Evolutionary conservation across 2,113 vertebrate species (phyloP).

Genomic region (Nannobrachium achirus): DNA sequence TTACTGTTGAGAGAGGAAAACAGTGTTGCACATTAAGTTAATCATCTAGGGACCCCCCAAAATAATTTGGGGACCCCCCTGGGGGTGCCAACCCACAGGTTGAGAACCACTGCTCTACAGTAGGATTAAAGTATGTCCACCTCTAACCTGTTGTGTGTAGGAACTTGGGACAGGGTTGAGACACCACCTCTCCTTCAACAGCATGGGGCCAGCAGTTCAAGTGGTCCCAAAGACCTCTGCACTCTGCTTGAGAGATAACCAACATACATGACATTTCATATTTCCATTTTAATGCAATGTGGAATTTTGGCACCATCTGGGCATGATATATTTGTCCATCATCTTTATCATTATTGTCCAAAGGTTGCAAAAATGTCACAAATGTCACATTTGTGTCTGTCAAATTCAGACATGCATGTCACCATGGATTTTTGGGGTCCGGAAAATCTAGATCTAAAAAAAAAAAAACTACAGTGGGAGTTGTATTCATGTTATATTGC

Average conservation of each 20-base stretch:
- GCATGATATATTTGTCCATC: background rate
- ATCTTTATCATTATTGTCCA: background rate
- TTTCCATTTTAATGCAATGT: background rate
- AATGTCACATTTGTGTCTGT: background rate
- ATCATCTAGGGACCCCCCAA: too few relatives aligned
- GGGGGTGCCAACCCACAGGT: too few relatives aligned
- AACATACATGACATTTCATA: background rate
- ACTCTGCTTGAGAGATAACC: conserved; percentile 62
- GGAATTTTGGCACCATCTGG: background rate
- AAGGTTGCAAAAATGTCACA: background rate
- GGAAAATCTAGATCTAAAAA: too few relatives aligned
- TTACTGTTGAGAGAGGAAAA: too few relatives aligned
- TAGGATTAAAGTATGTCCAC: conserved; percentile 14
- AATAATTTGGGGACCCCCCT: too few relatives aligned
- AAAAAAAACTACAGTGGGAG: too few relatives aligned
- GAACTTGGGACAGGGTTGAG: conserved; percentile 79
- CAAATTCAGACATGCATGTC: too few relatives aligned
- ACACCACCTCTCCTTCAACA: conserved; percentile 72
- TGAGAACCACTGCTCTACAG: too few relatives aligned
- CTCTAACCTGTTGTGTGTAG: conserved; percentile 81
- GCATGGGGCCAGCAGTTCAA: conserved; percentile 86
- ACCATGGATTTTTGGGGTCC: too few relatives aligned
- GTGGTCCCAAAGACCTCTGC: conserved; percentile 85
- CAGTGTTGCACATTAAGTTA: too few relatives aligned
- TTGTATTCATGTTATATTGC: too few relatives aligned